Evolutionary conservation across 2,113 vertebrate species (phyloP), one percentile per base, ranked within the genome.

Genomic region (Emydocephalus ijimae): DNA sequence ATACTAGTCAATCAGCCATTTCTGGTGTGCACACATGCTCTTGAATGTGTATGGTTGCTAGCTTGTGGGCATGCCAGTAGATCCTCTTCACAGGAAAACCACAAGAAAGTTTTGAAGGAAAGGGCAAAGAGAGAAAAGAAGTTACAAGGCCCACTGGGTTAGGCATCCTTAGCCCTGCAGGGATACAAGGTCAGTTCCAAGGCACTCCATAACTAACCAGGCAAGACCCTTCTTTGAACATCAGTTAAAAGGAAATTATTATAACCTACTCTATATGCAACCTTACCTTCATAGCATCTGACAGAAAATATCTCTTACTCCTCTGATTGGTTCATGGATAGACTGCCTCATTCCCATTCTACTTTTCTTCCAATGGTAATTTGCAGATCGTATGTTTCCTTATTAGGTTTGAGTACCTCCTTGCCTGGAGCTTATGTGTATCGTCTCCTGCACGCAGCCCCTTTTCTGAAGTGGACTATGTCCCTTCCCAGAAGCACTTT

Each of bases 211-310:
- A 96, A 93, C 92, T 94, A 95, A 95, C 96, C 96, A 96, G 95
- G 96, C 96, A 94, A 96, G 95, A 96, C 94, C 95, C 91, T 59
- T 94, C 96, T 98, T 98, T 98, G 97, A 98, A 98, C 95, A 96
- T 88, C 86, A 91, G 94, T 94, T 95, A 95, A 94, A 96, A 95
- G 94, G 96, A 97, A 96, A 96, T 96, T 97, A 96, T 96, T 98
- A 45, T 45, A 97, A 97, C 97, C 97, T 97, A 94, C 89, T 95
- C 95, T 96, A 92, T 15, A 92, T 91, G 94, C 95, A 97, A 96
- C 94, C 91, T 94, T 90, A 93, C 91, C 96, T 89, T 86, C 55
- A 24, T 59, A 85, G 85, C 95, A 96, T 94, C 95, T 88, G 45
- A 95, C 94, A 96, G 95, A 94, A 96, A 95, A 43, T 92, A 95